phyloP scores from a whole-genome alignment of 2,113 vertebrate genomes.

The Varanus salvator region DNA sequence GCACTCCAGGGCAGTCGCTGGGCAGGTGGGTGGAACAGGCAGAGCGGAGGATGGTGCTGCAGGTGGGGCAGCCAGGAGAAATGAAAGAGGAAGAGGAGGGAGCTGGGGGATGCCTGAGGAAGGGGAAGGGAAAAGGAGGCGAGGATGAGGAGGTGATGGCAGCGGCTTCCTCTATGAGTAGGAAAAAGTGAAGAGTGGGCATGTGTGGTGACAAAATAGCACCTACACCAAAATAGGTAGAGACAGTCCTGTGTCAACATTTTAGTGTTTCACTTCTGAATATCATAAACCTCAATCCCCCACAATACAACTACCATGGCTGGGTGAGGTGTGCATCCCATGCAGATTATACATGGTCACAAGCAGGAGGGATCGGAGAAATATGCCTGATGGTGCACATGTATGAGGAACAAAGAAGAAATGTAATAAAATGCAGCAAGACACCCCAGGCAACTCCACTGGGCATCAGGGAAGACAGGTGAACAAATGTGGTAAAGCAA shows the following conservation, averaged over 20 bases:
- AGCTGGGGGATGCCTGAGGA: too few relatives aligned
- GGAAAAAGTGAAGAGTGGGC: too few relatives aligned
- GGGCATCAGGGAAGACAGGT: not conserved
- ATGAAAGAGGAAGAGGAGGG: too few relatives aligned
- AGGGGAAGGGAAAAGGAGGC: too few relatives aligned
- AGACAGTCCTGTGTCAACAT: not conserved
- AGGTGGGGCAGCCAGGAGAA: too few relatives aligned
- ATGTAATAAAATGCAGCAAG: not conserved
- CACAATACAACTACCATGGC: not conserved
- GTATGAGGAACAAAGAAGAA: not conserved
- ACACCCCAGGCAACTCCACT: not conserved
- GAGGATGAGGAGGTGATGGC: too few relatives aligned
- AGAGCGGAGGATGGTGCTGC: too few relatives aligned
- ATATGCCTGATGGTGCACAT: not conserved
- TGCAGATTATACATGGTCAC: not conserved
- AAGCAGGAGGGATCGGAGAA: not conserved
- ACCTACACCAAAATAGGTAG: too few relatives aligned
- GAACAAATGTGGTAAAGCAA: not conserved
- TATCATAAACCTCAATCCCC: not conserved
- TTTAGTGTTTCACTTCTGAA: not conserved
- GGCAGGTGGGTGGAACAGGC: too few relatives aligned
- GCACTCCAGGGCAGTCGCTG: too few relatives aligned
- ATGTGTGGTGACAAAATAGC: too few relatives aligned
- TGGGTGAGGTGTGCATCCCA: not conserved
- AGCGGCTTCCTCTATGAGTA: too few relatives aligned